These are phyloP conservation scores for Corella eumyota DNA, from an alignment of 23 tunicate genomes.

Conservation along the genomic window DNA sequence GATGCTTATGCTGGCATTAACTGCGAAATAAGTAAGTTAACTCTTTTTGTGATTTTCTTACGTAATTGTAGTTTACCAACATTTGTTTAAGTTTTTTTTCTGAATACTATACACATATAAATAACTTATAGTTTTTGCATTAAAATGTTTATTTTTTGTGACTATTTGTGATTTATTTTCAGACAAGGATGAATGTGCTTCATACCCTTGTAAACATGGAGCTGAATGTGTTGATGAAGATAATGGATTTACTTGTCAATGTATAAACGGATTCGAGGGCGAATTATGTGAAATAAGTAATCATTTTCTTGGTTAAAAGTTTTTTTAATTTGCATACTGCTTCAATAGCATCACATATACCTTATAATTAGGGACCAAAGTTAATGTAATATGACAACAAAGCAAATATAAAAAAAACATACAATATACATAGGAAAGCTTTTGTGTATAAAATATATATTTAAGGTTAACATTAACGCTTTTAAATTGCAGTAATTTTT, in stretches of 20 bases:
- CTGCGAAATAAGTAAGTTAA: conserved; percentile 58
- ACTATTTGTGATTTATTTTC: neutral
- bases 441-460: too few species aligned
- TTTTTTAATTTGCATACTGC: too few species aligned
- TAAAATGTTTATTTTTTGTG: neutral
- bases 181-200: conserved; percentile 69
- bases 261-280: conserved; percentile 42
- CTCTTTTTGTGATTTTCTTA: neutral
- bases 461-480: too few species aligned
- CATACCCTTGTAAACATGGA: conserved; percentile 74
- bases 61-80: neutral
- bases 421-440: too few species aligned
- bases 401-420: too few species aligned
- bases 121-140: neutral
- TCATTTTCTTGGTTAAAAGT: neutral
- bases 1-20: conserved; percentile 67
- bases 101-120: neutral
- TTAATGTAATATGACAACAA: neutral
- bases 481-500: neutral
- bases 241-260: conserved; percentile 43
- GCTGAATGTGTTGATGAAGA: conserved; percentile 37
- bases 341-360: neutral
- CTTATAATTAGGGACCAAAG: neutral
- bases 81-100: neutral
- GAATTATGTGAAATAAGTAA: conserved; percentile 59